Evolutionary conservation across 2,113 vertebrate species (phyloP).

Genomic region (Lutjanus erythropterus): DNA sequence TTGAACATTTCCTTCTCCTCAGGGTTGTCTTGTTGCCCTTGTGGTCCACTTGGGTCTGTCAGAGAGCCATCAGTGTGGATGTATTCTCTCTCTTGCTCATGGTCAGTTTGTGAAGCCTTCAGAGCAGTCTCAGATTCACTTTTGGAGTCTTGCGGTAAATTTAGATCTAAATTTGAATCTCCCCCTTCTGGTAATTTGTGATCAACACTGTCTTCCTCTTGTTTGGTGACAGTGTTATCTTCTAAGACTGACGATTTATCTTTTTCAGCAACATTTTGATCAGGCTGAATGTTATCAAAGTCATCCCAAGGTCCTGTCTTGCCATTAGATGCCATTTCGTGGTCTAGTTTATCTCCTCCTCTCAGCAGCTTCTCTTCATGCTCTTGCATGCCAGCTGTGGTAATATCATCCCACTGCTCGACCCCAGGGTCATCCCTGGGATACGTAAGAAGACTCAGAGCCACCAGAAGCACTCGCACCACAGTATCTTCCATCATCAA

Average conservation of each 20-base stretch:
- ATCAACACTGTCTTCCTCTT: slow-evolving; percentile 1
- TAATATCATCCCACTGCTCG: slow-evolving; percentile 57
- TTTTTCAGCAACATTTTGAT: background rate
- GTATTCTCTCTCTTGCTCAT: slow-evolving; percentile 7
- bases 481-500: slow-evolving; percentile 77
- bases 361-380: slow-evolving; percentile 41
- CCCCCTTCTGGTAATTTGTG: background rate
- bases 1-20: slow-evolving; percentile 22
- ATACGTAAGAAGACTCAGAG: slow-evolving; percentile 67
- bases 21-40: background rate
- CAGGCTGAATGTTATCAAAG: background rate
- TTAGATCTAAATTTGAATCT: background rate
- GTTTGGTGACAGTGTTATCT: background rate
- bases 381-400: slow-evolving; percentile 33
- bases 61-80: background rate
- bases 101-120: background rate
- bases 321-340: slow-evolving; percentile 40
- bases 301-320: background rate
- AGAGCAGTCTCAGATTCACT: background rate
- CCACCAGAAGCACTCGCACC: slow-evolving; percentile 70
- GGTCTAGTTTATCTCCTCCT: slow-evolving; percentile 48
- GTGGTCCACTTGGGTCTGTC: background rate
- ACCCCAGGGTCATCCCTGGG: slow-evolving; percentile 63
- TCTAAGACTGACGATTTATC: background rate
- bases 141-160: background rate